Base-by-base conservation (phyloP, 2,888 invertebrate genomes). In the Erebia aethiops region DNA sequence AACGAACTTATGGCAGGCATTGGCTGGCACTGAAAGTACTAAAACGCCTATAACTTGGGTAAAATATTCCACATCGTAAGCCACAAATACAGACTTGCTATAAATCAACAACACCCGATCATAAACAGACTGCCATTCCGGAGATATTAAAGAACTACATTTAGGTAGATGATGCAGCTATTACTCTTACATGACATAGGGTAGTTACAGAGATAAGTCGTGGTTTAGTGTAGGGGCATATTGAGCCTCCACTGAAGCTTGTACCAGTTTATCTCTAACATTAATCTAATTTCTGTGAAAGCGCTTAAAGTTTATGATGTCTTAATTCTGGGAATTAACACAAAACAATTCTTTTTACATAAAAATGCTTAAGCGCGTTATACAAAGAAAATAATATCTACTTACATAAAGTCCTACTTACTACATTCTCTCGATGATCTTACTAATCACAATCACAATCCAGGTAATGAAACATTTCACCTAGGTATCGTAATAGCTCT, bases 211-310 rank as follows among this genome's bases (percentile, higher is more conserved):
- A 57, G 63, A 63, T 57, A 58, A 60, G 14, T 52, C 13, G 21
- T 18, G 16, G 35, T 26, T 49, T 57, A 49, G 16, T 9, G 46
- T 21, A 13, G 41, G 51, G 18, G 10, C 51, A 67, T 46, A 57
- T 26, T 58, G n/a, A 58, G 35, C 67, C 26, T 46, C 49, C 58
- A 65, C 66, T 68, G 61, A 67, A 65, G 65, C 73, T 61, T 54
- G 54, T 13, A 46, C 46, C 26, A 77, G 82, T 85, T 89, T 87
- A 92, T 92, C 91, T 84, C 76, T 43, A 79, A 75, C 84, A 85
- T 86, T 89, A 87, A 91, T 91, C 90, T 87, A 77, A 83, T 85
- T 92, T 90, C 89, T 85, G 83, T 87, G 89, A 87, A 92, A 87
- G 87, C 82, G 82, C 83, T 86, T 82, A 79, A 84, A 84, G 84